Conservation (phyloP, 2,797 vertebrate genomes). For the Malacoctenus gilli region DNA sequence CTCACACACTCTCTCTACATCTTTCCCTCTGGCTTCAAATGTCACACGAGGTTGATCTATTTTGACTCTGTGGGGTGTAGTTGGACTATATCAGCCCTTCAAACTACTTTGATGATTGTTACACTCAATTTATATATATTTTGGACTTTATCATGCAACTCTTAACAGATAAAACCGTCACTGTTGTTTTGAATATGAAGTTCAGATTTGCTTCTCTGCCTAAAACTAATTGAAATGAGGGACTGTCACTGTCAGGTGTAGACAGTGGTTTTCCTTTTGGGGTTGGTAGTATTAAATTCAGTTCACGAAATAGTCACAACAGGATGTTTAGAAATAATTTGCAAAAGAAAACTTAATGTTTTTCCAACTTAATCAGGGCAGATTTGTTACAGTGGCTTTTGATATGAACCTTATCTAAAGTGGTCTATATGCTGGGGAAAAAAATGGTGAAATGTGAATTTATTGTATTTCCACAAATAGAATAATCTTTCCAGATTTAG, state of each 20-base stretch:
- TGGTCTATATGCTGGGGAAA: too few relatives aligned
- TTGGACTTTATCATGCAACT: not conserved
- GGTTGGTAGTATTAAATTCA: too few relatives aligned
- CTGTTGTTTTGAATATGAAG: constrained; percentile 1
- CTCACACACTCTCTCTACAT: not conserved
- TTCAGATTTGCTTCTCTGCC: not conserved
- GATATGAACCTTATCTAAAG: too few relatives aligned
- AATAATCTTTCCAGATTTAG: too few relatives aligned
- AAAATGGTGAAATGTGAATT: too few relatives aligned
- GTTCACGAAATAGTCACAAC: too few relatives aligned
- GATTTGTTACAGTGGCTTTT: too few relatives aligned
- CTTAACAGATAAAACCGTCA: not conserved
- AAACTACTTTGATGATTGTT: constrained; percentile 46
- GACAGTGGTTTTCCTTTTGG: not conserved
- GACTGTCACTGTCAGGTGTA: not conserved
- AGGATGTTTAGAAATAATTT: too few relatives aligned
- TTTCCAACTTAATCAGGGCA: too few relatives aligned
- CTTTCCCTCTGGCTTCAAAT: constrained; percentile 42
- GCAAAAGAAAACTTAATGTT: too few relatives aligned
- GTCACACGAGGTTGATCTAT: constrained; percentile 52
- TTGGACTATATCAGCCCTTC: constrained; percentile 37
- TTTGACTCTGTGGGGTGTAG: constrained; percentile 52
- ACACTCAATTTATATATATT: constrained; percentile 13
- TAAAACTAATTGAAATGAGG: not conserved
- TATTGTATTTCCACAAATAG: too few relatives aligned